phyloP scores from a whole-genome alignment of 1,140 invertebrate species.

The Dendroctonus ponderosae region DNA sequence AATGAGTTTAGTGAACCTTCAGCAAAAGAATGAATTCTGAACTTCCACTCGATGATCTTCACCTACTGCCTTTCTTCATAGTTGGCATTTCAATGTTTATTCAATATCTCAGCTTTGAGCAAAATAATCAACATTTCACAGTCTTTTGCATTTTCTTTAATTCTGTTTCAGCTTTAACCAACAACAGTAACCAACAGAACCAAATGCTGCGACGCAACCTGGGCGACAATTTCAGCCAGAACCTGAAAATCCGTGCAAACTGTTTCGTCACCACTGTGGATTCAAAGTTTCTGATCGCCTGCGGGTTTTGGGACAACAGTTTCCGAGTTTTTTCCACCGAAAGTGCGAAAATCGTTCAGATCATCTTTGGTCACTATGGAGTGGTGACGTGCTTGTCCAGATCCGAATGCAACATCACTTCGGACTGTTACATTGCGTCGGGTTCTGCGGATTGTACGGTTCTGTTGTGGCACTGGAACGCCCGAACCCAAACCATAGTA shows the following conservation, averaged over 20 bases:
- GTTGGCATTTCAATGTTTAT: too few species aligned
- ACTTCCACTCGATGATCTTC: too few species aligned
- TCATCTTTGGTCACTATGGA: constrained; percentile 98
- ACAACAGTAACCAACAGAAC: constrained; percentile 62
- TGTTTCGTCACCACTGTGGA: constrained; percentile 98
- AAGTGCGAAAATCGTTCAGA: constrained; percentile 96
- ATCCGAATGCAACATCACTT: constrained; percentile 98
- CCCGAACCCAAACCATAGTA: constrained; percentile 91
- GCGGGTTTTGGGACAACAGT: constrained; percentile 99
- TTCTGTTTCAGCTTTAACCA: constrained; percentile 63
- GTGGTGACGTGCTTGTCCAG: constrained; percentile 95
- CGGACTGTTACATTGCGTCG: constrained; percentile 97
- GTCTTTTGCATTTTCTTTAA: too few species aligned
- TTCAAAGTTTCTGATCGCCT: constrained; percentile 94
- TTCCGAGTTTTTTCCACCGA: constrained; percentile 97
- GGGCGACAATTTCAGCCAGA: constrained; percentile 95
- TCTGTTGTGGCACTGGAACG: constrained; percentile 98
- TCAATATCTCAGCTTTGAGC: too few species aligned
- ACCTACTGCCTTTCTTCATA: too few species aligned
- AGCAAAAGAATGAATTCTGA: too few species aligned
- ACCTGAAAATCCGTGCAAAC: constrained; percentile 86
- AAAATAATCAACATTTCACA: too few species aligned
- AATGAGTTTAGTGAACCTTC: too few species aligned
- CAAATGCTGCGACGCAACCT: constrained; percentile 74
- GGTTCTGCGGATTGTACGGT: constrained; percentile 98